Percentiles rank a stretch among this genome's conserved stretches.
Evolutionary conservation across 1,140 invertebrate genomes (phyloP).

Genomic region (Triops cancriformis): DNA sequence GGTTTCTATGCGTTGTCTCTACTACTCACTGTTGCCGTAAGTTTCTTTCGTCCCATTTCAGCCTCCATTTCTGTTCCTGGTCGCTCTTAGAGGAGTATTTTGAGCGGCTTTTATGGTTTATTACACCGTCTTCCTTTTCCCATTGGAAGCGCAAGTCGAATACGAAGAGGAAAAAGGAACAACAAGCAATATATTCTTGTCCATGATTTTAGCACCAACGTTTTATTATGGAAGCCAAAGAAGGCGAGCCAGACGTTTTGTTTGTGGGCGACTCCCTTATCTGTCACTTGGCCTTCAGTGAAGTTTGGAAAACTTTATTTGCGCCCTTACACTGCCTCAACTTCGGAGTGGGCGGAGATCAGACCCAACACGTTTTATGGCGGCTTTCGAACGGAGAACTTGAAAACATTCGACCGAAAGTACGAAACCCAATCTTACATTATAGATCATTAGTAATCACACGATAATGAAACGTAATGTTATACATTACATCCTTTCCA

Average conservation of each 20-base stretch:
- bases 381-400: conserved; percentile 77
- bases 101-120: background rate
- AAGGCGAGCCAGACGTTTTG: conserved; percentile 82
- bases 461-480: background rate
- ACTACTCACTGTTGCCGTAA: too few species aligned
- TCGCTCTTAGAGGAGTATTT: background rate
- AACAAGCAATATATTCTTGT: conserved; percentile 25
- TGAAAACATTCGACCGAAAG: conserved; percentile 77
- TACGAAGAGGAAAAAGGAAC: background rate
- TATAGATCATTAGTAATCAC: background rate
- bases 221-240: conserved; percentile 67
- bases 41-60: background rate
- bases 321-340: conserved; percentile 68
- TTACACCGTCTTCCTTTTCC: conserved; percentile 25
- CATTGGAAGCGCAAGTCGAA: conserved; percentile 24
- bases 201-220: conserved; percentile 59
- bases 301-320: conserved; percentile 78
- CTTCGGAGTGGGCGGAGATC: conserved; percentile 80
- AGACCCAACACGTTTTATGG: conserved; percentile 81
- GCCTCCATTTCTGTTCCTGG: background rate
- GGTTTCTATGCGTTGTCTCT: too few species aligned
- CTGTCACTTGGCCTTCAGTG: conserved; percentile 62
- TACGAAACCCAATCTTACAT: conserved; percentile 35
- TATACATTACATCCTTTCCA: conserved; percentile 31
- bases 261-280: conserved; percentile 81